Percentiles rank a stretch among this genome's conserved stretches.
These are phyloP conservation scores for Leucophora obtusa DNA, from an alignment of 2,888 invertebrate genomes.

Conservation along the genomic window DNA sequence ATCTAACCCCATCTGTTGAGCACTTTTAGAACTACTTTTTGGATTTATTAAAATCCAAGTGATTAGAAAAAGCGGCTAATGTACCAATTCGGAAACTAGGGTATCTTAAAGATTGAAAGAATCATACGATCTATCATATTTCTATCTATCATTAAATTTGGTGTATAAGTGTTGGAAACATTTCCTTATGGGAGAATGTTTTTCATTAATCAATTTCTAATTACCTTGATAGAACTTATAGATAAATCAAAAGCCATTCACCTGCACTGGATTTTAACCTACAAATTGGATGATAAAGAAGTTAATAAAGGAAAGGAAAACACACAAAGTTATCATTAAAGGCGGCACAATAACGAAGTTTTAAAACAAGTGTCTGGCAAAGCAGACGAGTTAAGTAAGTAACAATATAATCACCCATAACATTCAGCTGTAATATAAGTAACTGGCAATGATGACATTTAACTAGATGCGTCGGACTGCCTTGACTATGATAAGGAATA, in stretches of 20 bases:
- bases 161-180: too few relatives aligned
- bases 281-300: background rate
- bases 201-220: conserved; percentile 48
- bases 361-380: conserved; percentile 14
- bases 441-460: background rate
- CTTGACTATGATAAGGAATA: background rate
- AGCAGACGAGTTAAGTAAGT: background rate
- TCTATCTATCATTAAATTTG: too few relatives aligned
- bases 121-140: too few relatives aligned
- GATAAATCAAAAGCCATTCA: conserved; percentile 14
- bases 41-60: too few relatives aligned
- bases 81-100: too few relatives aligned
- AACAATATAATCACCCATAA: conserved; percentile 33
- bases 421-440: background rate
- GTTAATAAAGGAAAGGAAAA: background rate
- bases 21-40: too few relatives aligned
- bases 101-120: too few relatives aligned
- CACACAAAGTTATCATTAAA: conserved; percentile 3
- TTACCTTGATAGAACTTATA: conserved; percentile 23
- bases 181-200: too few relatives aligned
- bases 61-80: too few relatives aligned
- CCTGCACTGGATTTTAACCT: conserved; percentile 13
- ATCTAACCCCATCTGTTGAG: too few relatives aligned
- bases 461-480: background rate
- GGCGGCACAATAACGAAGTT: conserved; percentile 10